Conservation (phyloP, 1,140 invertebrate genomes). For the Drosophila punjabiensis region DNA sequence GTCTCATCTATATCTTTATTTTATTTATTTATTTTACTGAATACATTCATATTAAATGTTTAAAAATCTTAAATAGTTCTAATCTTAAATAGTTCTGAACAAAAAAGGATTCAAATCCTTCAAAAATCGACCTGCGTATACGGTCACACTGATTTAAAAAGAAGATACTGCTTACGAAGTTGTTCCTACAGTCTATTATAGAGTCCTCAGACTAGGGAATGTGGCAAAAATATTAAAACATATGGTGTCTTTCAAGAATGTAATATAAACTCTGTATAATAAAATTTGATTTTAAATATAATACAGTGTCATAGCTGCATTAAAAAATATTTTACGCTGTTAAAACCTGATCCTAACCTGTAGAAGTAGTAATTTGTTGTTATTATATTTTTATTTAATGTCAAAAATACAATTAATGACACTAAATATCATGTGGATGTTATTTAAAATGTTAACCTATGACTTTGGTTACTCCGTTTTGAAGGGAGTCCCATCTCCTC, state of each 20-base stretch:
- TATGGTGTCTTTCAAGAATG: not conserved
- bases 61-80: too few species aligned
- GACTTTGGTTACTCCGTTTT: too few species aligned
- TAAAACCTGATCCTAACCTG: not conserved
- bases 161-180: too few species aligned
- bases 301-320: not conserved
- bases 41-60: too few species aligned
- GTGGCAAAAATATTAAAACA: too few species aligned
- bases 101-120: not conserved
- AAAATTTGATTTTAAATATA: too few species aligned
- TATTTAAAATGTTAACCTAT: too few species aligned
- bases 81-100: not conserved
- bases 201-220: not conserved
- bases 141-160: not conserved
- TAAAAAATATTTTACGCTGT: not conserved
- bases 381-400: not conserved
- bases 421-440: not conserved
- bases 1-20: not conserved
- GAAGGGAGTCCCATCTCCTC: too few species aligned
- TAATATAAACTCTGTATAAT: not conserved
- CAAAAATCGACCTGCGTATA: not conserved
- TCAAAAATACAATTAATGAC: not conserved
- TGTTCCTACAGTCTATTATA: not conserved
- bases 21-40: not conserved
- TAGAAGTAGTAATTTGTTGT: not conserved